phyloP scores from a whole-genome alignment of 2,888 invertebrate genomes.

The Graphium colonna region DNA sequence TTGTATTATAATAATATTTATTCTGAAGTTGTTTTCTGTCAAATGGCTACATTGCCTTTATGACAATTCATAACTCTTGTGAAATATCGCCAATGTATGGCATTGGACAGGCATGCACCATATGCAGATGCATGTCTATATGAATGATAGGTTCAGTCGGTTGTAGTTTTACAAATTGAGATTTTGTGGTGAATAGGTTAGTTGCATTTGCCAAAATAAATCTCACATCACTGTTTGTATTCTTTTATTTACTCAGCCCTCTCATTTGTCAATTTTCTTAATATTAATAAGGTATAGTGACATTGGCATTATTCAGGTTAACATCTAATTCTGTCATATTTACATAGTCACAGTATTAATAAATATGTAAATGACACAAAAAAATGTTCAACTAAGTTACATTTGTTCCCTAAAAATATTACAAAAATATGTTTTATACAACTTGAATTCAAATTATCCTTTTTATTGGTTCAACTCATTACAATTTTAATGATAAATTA shows the following conservation, averaged over 20 bases:
- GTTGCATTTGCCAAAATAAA: constrained; percentile 79
- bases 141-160: constrained; percentile 40
- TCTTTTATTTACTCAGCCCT: constrained; percentile 20
- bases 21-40: constrained; percentile 32
- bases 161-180: constrained; percentile 70
- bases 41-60: constrained; percentile 11
- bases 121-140: constrained; percentile 43
- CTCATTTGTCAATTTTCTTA: neutral
- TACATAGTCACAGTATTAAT: neutral
- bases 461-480: no score
- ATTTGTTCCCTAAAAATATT: no score
- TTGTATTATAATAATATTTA: constrained; percentile 58
- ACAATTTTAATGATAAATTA: no score
- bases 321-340: neutral
- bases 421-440: no score
- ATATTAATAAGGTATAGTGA: neutral
- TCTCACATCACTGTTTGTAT: constrained; percentile 70
- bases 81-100: neutral
- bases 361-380: neutral
- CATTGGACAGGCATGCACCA: neutral
- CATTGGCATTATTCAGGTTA: neutral
- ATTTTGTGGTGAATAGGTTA: constrained; percentile 70
- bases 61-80: constrained; percentile 4
- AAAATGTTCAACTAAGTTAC: no score
- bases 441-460: no score